These are phyloP conservation scores for Leistus spinibarbis DNA, from an alignment of 2,888 invertebrate genomes.

Conservation along the genomic window DNA sequence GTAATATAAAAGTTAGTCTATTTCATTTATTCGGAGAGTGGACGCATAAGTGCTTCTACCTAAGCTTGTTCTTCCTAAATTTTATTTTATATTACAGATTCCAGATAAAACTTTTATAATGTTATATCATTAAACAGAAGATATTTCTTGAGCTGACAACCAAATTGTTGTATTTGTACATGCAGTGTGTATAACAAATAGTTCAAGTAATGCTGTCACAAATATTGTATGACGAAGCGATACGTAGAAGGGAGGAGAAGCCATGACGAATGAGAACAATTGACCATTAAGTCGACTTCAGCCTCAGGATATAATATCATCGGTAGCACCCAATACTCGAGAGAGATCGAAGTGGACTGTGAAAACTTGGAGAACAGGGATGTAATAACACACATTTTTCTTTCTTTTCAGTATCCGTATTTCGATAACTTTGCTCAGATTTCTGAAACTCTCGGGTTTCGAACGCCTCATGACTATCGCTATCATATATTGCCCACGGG, in stretches of 20 bases:
- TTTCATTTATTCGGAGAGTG: too few species aligned
- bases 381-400: not conserved
- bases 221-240: not conserved
- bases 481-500: too few species aligned
- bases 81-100: too few species aligned
- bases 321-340: not conserved
- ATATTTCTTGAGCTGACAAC: too few species aligned
- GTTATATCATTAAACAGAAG: too few species aligned
- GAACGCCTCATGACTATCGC: too few species aligned
- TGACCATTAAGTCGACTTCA: constrained; percentile 48
- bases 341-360: not conserved
- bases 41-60: too few species aligned
- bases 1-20: too few species aligned
- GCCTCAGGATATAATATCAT: constrained; percentile 46
- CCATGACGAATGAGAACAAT: constrained; percentile 52
- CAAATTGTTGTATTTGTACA: not conserved
- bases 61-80: too few species aligned
- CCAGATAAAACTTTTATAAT: too few species aligned
- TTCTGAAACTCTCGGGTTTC: too few species aligned
- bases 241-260: constrained; percentile 20
- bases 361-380: not conserved
- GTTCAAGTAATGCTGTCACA: not conserved
- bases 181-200: not conserved
- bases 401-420: not conserved
- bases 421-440: too few species aligned